A percentile compares a stretch with the other conserved stretches of the same genome.
Evolutionary conservation across 2,888 invertebrate species (phyloP).

Genomic region (Congeria kusceri): DNA sequence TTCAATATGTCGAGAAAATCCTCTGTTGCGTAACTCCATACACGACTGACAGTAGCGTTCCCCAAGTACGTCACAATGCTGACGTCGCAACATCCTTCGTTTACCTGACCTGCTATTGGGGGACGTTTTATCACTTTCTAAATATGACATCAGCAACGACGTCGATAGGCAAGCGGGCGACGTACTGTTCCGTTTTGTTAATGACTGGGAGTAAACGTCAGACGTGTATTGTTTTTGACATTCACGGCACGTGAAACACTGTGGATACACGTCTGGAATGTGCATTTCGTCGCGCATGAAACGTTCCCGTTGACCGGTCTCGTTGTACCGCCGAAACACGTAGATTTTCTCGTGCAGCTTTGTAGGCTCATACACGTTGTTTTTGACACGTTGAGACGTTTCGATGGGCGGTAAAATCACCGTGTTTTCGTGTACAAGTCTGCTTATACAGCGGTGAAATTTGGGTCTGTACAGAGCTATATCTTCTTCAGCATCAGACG

Average conservation of each 20-base stretch:
- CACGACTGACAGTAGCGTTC: slow-evolving; percentile 57
- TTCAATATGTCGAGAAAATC: slow-evolving; percentile 47
- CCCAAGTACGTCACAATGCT: slow-evolving; percentile 57
- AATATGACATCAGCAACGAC: no score
- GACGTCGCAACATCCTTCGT: background rate
- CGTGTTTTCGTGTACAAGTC: slow-evolving; percentile 49
- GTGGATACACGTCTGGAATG: no score
- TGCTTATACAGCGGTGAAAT: slow-evolving; percentile 36
- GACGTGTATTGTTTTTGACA: background rate
- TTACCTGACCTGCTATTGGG: background rate
- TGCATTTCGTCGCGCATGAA: no score
- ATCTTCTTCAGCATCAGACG: slow-evolving; percentile 17
- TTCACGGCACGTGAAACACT: no score
- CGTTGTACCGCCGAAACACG: slow-evolving; percentile 16
- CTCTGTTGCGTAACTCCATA: slow-evolving; percentile 46
- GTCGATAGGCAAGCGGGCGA: slow-evolving; percentile 1
- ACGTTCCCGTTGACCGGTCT: no score
- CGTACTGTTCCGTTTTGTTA: slow-evolving; percentile 16
- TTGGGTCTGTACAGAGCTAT: slow-evolving; percentile 44
- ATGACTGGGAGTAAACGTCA: slow-evolving; percentile 41
- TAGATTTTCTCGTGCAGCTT: slow-evolving; percentile 51
- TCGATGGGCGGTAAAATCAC: slow-evolving; percentile 48
- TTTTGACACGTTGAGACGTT: slow-evolving; percentile 27
- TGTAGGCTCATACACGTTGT: slow-evolving; percentile 31
- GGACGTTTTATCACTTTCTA: background rate